Conservation (phyloP, 2,113 vertebrate genomes). For the Deroptyus accipitrinus region DNA sequence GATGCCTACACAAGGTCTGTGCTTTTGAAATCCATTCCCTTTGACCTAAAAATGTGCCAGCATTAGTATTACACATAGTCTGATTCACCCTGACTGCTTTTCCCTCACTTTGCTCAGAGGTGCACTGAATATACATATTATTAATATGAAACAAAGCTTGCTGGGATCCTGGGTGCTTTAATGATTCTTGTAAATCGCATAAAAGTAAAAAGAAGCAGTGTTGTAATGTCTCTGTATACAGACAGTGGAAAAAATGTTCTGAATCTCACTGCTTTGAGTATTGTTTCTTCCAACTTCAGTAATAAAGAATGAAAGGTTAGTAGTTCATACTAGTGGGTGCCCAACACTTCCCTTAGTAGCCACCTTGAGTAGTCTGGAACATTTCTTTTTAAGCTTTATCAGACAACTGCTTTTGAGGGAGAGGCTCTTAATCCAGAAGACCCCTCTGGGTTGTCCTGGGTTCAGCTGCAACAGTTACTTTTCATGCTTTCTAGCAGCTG, state of each 20-base stretch:
- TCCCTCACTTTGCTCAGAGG: neutral
- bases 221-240: neutral
- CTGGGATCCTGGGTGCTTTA: neutral
- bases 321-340: neutral
- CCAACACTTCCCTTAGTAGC: neutral
- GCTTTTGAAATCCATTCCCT: neutral
- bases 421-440: neutral
- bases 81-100: neutral
- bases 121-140: neutral
- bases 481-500: neutral
- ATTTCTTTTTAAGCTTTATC: neutral
- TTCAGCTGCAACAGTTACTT: neutral
- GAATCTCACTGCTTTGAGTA: neutral
- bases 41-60: neutral
- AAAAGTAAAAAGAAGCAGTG: neutral
- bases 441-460: neutral
- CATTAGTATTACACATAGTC: neutral
- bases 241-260: neutral
- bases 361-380: neutral
- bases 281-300: neutral
- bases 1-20: fast-evolving
- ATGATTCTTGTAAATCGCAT: neutral
- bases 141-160: neutral
- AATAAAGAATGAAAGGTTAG: neutral
- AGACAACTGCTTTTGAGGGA: neutral